Evolutionary conservation across 1,140 invertebrate species (phyloP).

Genomic region (Sesamia nonagrioides): DNA sequence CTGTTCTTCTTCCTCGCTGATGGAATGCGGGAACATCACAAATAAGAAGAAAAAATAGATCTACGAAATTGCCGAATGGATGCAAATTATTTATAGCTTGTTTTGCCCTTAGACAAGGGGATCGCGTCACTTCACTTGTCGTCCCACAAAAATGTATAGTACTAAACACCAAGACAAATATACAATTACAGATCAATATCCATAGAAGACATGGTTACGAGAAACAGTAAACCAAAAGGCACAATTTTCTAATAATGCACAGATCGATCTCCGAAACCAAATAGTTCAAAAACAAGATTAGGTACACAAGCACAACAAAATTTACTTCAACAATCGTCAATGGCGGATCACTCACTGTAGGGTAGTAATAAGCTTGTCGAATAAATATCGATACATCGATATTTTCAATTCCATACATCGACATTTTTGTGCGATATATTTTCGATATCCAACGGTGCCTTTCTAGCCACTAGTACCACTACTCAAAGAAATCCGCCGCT

Average conservation of each 20-base stretch:
- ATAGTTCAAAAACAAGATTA: neutral
- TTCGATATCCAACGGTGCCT: too few species aligned
- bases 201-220: conserved; percentile 81
- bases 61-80: conserved; percentile 71
- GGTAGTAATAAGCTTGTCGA: too few species aligned
- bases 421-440: too few species aligned
- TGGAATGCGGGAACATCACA: conserved; percentile 87
- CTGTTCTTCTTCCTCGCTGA: conserved; percentile 84
- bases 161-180: conserved; percentile 59
- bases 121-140: conserved; percentile 80
- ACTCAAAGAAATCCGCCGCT: too few species aligned
- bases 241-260: neutral
- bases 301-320: neutral
- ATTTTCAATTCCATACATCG: too few species aligned
- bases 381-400: too few species aligned
- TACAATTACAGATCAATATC: conserved; percentile 80
- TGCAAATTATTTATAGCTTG: conserved; percentile 79
- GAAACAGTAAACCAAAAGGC: conserved; percentile 15
- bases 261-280: too few species aligned
- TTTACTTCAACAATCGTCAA: neutral
- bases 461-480: too few species aligned
- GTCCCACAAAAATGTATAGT: conserved; percentile 70
- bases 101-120: conserved; percentile 72
- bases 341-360: neutral
- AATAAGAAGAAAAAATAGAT: conserved; percentile 76